Evolutionary conservation across 2,797 vertebrate genomes (phyloP).

Genomic region (Limosa lapponica): DNA sequence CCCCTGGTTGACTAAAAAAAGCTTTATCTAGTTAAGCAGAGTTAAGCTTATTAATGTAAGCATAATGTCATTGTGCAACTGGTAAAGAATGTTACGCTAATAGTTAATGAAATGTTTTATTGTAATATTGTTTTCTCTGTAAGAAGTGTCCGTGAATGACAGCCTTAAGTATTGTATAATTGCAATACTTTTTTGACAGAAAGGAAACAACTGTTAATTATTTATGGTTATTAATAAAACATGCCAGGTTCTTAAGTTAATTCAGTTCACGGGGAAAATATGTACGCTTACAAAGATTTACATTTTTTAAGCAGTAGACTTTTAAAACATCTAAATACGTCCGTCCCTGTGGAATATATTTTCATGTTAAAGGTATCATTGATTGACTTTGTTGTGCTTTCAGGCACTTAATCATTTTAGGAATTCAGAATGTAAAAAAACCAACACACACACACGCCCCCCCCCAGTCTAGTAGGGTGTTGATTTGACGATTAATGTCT

Average conservation of each 20-base stretch:
- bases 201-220: conserved; percentile 35
- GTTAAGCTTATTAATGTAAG: not conserved
- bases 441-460: not conserved
- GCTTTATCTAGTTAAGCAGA: not conserved
- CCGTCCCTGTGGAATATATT: not conserved
- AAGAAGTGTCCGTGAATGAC: not conserved
- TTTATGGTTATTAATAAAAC: conserved; percentile 24
- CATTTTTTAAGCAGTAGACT: not conserved
- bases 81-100: not conserved
- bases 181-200: not conserved
- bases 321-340: not conserved
- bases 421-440: not conserved
- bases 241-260: not conserved
- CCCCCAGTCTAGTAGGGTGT: not conserved
- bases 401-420: not conserved
- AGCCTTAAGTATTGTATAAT: conserved; percentile 19
- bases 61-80: not conserved
- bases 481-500: not conserved
- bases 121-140: not conserved
- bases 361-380: not conserved
- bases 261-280: not conserved
- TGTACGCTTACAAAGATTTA: not conserved
- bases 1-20: not conserved
- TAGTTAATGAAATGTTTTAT: not conserved
- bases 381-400: not conserved